phyloP scores from a whole-genome alignment of 2,113 vertebrate genomes.

The Phocoena phocoena region DNA sequence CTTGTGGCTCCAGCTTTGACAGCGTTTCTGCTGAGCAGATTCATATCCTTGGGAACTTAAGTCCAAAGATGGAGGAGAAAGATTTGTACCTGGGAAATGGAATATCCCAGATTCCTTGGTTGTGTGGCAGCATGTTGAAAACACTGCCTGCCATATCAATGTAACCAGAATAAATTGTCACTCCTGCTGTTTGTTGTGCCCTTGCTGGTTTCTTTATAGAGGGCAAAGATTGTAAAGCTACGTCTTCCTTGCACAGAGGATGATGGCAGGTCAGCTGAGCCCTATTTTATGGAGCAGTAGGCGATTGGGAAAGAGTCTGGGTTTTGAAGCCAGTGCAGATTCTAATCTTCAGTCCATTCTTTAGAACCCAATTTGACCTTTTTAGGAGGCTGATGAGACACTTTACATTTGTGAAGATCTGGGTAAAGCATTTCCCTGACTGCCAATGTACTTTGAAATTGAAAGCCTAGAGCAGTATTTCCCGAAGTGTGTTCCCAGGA shows the following conservation, averaged over 20 bases:
- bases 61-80: constrained; percentile 29
- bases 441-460: constrained; percentile 26
- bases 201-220: constrained; percentile 32
- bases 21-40: constrained; percentile 43
- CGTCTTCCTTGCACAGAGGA: background rate
- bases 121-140: background rate
- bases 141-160: background rate
- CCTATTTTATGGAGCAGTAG: background rate
- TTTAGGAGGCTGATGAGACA: constrained; percentile 41
- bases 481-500: constrained; percentile 22
- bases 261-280: background rate
- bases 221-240: background rate
- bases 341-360: constrained; percentile 50
- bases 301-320: background rate
- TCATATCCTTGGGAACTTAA: background rate
- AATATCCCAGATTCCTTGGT: background rate
- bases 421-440: constrained; percentile 53
- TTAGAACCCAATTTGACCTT: constrained; percentile 47
- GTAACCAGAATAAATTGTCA: background rate
- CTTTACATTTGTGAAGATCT: constrained; percentile 54
- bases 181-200: background rate
- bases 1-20: constrained; percentile 14
- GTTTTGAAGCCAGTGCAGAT: constrained; percentile 52
- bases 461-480: constrained; percentile 37
- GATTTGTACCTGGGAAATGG: background rate